phyloP scores from a whole-genome alignment of 2,888 invertebrate species.

The Orthosia cruda region DNA sequence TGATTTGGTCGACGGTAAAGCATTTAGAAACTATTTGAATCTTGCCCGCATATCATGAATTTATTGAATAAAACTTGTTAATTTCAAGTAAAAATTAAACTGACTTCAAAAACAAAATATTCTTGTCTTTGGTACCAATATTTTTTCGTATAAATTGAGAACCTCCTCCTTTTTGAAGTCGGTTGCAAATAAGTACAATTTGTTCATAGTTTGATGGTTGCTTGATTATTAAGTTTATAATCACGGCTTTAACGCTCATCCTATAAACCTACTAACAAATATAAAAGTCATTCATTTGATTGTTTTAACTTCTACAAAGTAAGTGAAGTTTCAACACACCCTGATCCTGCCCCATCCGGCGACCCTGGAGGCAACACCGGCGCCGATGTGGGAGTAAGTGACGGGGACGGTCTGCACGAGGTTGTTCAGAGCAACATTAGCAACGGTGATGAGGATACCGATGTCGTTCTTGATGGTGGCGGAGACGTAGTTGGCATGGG shows the following conservation, averaged over 20 bases:
- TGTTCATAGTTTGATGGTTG: neutral
- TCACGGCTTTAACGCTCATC: neutral
- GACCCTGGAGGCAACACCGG: slow-evolving; percentile 66
- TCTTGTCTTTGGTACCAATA: too few relatives aligned
- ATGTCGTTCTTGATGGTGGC: slow-evolving; percentile 81
- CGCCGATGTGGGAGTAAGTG: slow-evolving; percentile 62
- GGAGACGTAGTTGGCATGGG: slow-evolving; percentile 78
- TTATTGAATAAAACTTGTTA: too few relatives aligned
- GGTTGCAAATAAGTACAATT: too few relatives aligned
- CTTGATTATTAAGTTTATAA: neutral
- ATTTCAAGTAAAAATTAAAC: too few relatives aligned
- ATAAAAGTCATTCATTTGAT: neutral
- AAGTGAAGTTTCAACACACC: slow-evolving; percentile 67
- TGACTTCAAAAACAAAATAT: too few relatives aligned
- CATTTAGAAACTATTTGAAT: too few relatives aligned
- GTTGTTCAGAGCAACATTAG: slow-evolving; percentile 52
- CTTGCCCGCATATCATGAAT: too few relatives aligned
- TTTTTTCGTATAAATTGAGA: too few relatives aligned
- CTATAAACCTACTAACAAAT: neutral
- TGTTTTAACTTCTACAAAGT: neutral
- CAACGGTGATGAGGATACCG: slow-evolving; percentile 74
- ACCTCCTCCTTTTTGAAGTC: too few relatives aligned
- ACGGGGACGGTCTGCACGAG: slow-evolving; percentile 67
- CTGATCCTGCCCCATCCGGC: slow-evolving; percentile 82
- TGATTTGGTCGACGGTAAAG: too few relatives aligned